Evolutionary conservation across 2,113 vertebrate species (phyloP).

Genomic region (Henicopernis longicauda): DNA sequence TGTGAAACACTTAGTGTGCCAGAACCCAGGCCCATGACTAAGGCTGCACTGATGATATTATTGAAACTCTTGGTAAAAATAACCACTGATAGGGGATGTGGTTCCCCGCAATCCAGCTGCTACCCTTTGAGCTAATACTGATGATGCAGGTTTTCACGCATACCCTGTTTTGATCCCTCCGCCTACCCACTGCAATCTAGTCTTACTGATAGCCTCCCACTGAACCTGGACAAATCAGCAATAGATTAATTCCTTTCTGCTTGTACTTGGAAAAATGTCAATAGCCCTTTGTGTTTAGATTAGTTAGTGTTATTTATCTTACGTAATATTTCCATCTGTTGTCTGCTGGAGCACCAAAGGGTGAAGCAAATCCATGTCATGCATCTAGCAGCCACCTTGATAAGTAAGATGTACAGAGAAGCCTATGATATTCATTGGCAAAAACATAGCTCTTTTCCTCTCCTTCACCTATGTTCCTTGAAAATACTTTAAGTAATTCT

Average conservation of each 20-base stretch:
- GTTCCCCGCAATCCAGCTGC: not conserved
- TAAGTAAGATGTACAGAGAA: not conserved
- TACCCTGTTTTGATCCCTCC: not conserved
- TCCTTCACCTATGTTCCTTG: not conserved
- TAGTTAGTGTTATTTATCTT: not conserved
- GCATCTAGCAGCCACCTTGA: not conserved
- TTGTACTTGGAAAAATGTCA: not conserved
- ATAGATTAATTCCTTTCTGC: not conserved
- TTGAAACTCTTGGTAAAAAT: not conserved
- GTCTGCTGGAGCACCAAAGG: not conserved
- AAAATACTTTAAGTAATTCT: not conserved
- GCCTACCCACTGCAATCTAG: not conserved
- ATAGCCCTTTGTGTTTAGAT: not conserved
- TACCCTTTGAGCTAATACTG: not conserved
- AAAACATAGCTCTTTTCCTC: not conserved
- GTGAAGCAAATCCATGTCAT: not conserved
- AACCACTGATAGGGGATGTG: not conserved
- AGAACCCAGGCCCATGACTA: not conserved
- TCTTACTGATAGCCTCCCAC: not conserved
- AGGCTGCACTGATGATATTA: not conserved
- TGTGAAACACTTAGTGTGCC: not conserved
- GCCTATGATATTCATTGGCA: not conserved
- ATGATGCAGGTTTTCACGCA: not conserved
- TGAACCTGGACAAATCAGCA: not conserved
- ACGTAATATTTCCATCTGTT: not conserved